phyloP scores from a whole-genome alignment of 2,113 vertebrate species.

The Scatophagus argus region DNA sequence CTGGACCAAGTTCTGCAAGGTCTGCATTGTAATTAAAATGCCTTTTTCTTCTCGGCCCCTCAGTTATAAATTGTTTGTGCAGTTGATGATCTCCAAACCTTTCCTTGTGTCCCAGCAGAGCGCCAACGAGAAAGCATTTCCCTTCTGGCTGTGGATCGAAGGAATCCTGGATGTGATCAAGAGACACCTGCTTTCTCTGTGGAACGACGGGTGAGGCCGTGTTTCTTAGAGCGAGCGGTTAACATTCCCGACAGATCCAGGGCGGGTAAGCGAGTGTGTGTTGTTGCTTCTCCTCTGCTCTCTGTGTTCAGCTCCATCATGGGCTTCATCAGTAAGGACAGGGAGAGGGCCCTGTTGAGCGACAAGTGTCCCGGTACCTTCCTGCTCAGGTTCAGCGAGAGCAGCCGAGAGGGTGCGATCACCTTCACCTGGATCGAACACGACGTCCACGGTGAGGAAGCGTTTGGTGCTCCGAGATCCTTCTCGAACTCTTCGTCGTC shows the following conservation, averaged over 20 bases:
- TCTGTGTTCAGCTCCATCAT: constrained; percentile 88
- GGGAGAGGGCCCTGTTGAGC: constrained; percentile 88
- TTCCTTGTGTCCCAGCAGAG: constrained; percentile 79
- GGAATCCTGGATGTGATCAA: constrained; percentile 97
- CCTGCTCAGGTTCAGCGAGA: constrained; percentile 96
- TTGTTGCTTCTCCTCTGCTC: neutral
- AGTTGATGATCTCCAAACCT: neutral
- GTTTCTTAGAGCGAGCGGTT: neutral
- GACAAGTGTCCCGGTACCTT: constrained; percentile 91
- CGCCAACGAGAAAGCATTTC: constrained; percentile 88
- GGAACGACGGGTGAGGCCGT: constrained; percentile 93
- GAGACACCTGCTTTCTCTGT: constrained; percentile 92
- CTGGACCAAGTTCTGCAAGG: constrained; percentile 98
- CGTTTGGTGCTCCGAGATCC: no score
- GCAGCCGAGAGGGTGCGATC: constrained; percentile 95
- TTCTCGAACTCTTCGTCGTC: no score
- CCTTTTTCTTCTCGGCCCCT: no score
- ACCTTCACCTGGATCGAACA: constrained; percentile 98
- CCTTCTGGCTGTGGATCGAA: constrained; percentile 97
- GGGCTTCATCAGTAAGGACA: constrained; percentile 97
- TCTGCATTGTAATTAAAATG: no score
- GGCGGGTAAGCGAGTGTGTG: neutral
- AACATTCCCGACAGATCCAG: neutral
- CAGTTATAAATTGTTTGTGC: no score
- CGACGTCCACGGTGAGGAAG: constrained; percentile 84